phyloP scores from a whole-genome alignment of 2,113 vertebrate species.

The Phyllostomus discolor region DNA sequence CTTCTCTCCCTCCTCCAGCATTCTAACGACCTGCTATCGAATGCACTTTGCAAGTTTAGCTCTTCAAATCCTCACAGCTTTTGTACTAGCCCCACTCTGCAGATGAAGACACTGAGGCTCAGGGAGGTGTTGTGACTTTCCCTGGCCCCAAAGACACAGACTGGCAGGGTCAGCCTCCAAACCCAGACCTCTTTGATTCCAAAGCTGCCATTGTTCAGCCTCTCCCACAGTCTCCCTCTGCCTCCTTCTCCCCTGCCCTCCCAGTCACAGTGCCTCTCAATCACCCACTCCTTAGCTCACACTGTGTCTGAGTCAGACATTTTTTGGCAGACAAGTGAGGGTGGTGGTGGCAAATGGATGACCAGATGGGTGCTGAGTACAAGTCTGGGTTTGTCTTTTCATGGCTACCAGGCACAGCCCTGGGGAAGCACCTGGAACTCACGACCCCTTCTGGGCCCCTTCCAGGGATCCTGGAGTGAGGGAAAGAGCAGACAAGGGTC shows the following conservation, averaged over 20 bases:
- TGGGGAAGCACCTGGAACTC: not conserved
- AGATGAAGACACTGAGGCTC: not conserved
- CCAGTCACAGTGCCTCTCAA: not conserved
- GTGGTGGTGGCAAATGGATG: not conserved
- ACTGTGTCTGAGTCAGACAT: conserved; percentile 38
- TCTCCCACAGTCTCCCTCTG: not conserved
- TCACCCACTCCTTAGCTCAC: not conserved
- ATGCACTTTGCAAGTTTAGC: not conserved
- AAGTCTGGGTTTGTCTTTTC: conserved; percentile 16
- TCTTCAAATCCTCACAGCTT: not conserved
- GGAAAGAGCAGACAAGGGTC: not conserved
- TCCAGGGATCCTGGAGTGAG: not conserved
- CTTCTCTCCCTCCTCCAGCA: not conserved
- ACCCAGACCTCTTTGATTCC: not conserved
- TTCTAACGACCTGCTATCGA: not conserved
- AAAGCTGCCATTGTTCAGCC: not conserved
- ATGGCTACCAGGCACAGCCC: not conserved
- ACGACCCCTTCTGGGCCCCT: not conserved
- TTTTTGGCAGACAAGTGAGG: not conserved
- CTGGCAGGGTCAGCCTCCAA: not conserved
- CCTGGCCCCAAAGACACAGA: not conserved
- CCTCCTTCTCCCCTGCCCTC: not conserved
- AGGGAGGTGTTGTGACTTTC: not conserved
- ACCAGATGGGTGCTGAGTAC: not conserved
- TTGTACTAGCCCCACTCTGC: not conserved